These are phyloP conservation scores for Megalops atlanticus DNA, from an alignment of 2,113 vertebrate genomes.

Conservation along the genomic window DNA sequence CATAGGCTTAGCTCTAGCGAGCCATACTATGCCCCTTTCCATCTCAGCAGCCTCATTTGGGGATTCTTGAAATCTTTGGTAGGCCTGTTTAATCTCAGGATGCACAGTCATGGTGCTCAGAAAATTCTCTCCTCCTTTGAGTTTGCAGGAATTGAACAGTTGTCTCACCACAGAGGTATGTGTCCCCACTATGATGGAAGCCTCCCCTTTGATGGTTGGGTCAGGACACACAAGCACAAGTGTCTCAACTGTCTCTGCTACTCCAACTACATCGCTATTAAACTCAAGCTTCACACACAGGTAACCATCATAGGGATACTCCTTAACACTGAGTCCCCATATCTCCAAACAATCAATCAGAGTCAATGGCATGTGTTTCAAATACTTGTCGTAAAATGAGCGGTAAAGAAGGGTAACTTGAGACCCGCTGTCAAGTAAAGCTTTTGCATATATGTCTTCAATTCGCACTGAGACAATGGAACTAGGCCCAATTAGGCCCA, in stretches of 20 bases:
- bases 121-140: too few species aligned
- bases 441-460: conserved; percentile 38
- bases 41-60: too few species aligned
- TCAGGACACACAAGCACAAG: conserved; percentile 18
- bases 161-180: neutral
- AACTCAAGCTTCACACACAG: conserved; percentile 37
- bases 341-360: conserved; percentile 28
- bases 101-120: too few species aligned
- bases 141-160: too few species aligned
- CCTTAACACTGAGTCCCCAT: conserved; percentile 33
- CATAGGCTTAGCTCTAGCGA: too few species aligned
- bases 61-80: conserved; percentile 8
- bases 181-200: conserved; percentile 10
- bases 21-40: neutral
- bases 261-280: conserved; percentile 18
- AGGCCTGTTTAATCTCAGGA: conserved; percentile 16
- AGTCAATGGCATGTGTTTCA: conserved; percentile 37
- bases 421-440: conserved; percentile 36
- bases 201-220: neutral
- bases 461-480: conserved; percentile 25
- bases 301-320: conserved; percentile 40
- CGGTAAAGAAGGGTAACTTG: conserved; percentile 38
- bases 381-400: conserved; percentile 34
- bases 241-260: conserved; percentile 12
- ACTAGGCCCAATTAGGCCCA: conserved; percentile 32